Conservation (phyloP, 1,140 invertebrate genomes). For the Drosophila repleta region DNA sequence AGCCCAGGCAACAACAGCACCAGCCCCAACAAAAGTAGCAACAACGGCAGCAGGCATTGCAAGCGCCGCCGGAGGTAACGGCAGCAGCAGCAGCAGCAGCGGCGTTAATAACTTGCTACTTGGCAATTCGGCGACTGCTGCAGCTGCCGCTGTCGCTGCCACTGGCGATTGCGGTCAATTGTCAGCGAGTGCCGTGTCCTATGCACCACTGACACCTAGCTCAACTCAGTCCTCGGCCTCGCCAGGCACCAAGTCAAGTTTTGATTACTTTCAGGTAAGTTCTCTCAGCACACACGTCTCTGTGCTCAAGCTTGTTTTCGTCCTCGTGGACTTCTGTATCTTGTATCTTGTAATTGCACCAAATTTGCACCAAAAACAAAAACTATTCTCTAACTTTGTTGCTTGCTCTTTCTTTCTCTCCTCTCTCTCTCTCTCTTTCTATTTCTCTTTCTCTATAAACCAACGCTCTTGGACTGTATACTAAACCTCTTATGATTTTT, state of each 20-base stretch:
- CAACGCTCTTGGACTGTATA: constrained; percentile 32
- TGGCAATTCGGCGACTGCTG: constrained; percentile 62
- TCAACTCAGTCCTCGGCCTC: constrained; percentile 81
- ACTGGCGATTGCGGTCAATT: constrained; percentile 65
- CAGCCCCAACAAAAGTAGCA: constrained; percentile 33
- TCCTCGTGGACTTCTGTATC: constrained; percentile 21
- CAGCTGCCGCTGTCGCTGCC: constrained; percentile 56
- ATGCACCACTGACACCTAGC: constrained; percentile 78
- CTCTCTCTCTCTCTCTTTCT: constrained; percentile 20
- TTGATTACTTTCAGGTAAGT: constrained; percentile 83
- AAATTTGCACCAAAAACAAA: constrained; percentile 61
- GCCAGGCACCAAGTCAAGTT: constrained; percentile 76
- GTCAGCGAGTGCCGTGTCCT: constrained; percentile 58
- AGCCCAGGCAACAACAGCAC: constrained; percentile 48
- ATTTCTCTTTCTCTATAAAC: constrained; percentile 14
- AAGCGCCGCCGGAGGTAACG: constrained; percentile 54
- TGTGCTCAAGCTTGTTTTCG: background rate
- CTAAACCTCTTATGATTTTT: constrained; percentile 49
- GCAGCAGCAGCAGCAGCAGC: constrained; percentile 68
- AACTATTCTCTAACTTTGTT: constrained; percentile 45
- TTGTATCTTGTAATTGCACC: constrained; percentile 60
- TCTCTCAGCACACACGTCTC: background rate
- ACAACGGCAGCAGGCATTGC: constrained; percentile 40
- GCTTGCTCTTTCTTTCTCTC: constrained; percentile 52
- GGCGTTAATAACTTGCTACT: constrained; percentile 66